A percentile compares a stretch with the other conserved stretches of the same genome.
phyloP scores from a whole-genome alignment of 2,797 vertebrate species.

The Chiroxiphia lanceolata region DNA sequence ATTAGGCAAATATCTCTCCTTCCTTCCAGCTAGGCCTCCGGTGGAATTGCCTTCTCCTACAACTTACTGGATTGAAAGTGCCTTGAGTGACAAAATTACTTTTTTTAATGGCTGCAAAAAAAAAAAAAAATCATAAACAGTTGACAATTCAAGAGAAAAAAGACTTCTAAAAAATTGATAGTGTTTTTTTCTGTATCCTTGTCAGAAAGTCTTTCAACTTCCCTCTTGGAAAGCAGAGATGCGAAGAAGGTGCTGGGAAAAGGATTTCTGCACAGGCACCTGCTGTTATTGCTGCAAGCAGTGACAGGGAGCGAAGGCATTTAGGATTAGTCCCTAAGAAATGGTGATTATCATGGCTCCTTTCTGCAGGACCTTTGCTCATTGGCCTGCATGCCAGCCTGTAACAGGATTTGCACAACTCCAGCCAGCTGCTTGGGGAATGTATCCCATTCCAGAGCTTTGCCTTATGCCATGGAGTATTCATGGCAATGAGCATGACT shows the following conservation, averaged over 20 bases:
- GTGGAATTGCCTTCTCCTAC: constrained; percentile 15
- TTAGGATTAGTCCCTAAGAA: constrained; percentile 51
- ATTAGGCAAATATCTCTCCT: constrained; percentile 15
- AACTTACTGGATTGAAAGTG: constrained; percentile 1
- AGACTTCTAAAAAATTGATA: constrained; percentile 61
- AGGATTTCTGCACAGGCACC: constrained; percentile 24
- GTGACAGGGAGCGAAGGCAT: constrained; percentile 28
- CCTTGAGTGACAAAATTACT: constrained; percentile 43
- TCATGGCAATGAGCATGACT: background rate
- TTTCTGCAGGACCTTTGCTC: constrained; percentile 39
- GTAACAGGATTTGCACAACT: constrained; percentile 30
- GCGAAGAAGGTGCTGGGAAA: constrained; percentile 32
- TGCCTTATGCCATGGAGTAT: background rate
- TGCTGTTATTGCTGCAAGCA: constrained; percentile 34
- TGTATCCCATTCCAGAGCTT: background rate
- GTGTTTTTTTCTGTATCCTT: constrained; percentile 34
- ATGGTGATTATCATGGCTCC: constrained; percentile 34
- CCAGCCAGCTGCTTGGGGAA: constrained; percentile 13
- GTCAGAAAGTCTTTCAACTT: constrained; percentile 53
- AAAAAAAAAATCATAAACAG: background rate
- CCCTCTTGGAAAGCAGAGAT: constrained; percentile 40
- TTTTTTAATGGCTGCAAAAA: background rate
- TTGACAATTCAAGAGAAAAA: constrained; percentile 60
- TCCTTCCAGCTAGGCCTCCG: constrained; percentile 27
- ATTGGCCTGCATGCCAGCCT: background rate